Base-by-base conservation (phyloP, 2,797 vertebrate genomes). In the Bufotes viridis region DNA sequence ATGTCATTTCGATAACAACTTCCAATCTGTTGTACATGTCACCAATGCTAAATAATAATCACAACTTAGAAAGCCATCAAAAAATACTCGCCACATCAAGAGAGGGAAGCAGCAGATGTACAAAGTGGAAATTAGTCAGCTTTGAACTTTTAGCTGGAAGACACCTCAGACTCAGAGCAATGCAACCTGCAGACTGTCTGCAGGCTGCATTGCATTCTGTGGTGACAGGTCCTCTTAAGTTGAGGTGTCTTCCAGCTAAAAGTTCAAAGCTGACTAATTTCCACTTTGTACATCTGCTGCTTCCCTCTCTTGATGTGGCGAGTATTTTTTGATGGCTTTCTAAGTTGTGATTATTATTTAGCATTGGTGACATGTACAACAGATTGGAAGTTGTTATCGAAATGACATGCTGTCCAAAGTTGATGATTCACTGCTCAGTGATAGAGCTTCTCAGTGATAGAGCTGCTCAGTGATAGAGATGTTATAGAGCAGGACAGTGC, bases 301-400 rank as follows among this genome's bases (percentile, higher is more conserved):
- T 72, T 78, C 65, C 53, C 10, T 34, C 14, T 26, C 60, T 57
- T 57, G 81, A 34, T 24, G 34, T 83, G 34, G 81, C 22, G 67
- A 72, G 17, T 83, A 72, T 72, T 58, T 80, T 81, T 72, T 34
- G n/a, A 20, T 42, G 57, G 26, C 20, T 83, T 83, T 57, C 63
- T 84, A 70, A 26, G 72, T 58, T 51, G 58, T 51, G 29, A 78
- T 76, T n/a, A 85, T 85, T 78, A 63, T 78, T 85, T 63, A 65
- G 29, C 26, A 6, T 61, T 49, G 51, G 22, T 65, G 57, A 85
- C 72, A 76, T 58, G 42, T 26, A 78, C 74, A 78, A 75, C 60
- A 78, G 60, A 58, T 85, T 85, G 72, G 75, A 60, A 78, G 34
- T 85, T 85, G 70, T 85, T 76, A 76, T 78, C 17, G 9, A 85